Conservation (phyloP, 2,113 vertebrate species). For the Craseonycteris thonglongyai region DNA sequence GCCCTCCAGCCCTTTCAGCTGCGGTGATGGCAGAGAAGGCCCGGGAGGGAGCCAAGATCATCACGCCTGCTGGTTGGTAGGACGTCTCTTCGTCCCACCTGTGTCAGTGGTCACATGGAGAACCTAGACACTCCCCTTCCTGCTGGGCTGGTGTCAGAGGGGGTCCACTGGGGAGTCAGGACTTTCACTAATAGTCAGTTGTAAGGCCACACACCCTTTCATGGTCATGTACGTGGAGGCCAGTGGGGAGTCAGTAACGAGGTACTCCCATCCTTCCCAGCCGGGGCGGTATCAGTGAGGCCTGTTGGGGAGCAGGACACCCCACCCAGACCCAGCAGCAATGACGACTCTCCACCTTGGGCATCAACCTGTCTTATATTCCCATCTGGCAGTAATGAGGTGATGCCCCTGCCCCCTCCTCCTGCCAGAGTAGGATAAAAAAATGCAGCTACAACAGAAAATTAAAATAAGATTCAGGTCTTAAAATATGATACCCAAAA, state of each 20-base stretch:
- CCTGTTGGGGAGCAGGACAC: no score
- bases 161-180: background rate
- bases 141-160: background rate
- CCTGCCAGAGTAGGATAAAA: background rate
- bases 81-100: background rate
- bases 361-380: background rate
- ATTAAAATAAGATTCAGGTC: background rate
- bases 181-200: no score
- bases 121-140: no score
- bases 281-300: no score
- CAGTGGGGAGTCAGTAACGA: background rate
- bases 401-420: background rate
- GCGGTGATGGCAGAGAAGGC: background rate
- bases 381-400: background rate
- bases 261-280: background rate
- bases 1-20: background rate
- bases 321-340: no score
- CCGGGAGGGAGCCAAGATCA: background rate
- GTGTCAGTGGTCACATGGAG: background rate
- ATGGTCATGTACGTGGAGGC: no score
- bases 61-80: fast-evolving
- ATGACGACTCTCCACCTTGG: background rate
- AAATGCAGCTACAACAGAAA: background rate
- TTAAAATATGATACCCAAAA: background rate
- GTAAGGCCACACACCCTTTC: no score